Conservation (phyloP, 2,797 vertebrate species). For the Hydrophis major region DNA sequence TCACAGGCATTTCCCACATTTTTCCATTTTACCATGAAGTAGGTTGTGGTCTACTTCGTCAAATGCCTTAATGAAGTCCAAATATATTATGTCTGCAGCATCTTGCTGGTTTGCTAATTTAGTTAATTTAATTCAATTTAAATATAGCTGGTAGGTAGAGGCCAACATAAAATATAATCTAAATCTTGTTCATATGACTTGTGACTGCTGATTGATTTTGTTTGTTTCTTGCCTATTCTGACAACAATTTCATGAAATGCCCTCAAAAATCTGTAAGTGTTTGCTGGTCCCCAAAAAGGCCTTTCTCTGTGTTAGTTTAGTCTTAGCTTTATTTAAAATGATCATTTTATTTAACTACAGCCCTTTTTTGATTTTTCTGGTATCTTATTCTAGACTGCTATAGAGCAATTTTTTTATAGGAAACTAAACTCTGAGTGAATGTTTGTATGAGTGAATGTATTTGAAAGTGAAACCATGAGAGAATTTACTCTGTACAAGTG, state of each 20-base stretch:
- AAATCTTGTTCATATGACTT: not conserved
- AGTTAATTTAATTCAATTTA: not conserved
- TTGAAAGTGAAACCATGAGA: not conserved
- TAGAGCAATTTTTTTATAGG: not conserved
- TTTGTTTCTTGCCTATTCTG: not conserved
- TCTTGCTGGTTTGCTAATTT: not conserved
- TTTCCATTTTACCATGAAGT: no score
- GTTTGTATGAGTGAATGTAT: not conserved
- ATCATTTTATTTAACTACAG: not conserved
- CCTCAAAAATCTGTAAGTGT: not conserved
- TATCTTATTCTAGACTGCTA: not conserved
- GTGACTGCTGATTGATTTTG: not conserved
- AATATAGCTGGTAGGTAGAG: not conserved
- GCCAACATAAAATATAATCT: not conserved
- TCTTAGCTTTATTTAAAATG: not conserved
- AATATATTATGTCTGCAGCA: not conserved
- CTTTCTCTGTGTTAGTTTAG: not conserved
- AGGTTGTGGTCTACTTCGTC: not conserved
- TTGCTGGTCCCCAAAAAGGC: not conserved
- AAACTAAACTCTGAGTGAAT: not conserved
- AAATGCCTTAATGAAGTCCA: not conserved
- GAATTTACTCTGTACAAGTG: not conserved
- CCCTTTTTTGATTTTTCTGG: not conserved
- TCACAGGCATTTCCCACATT: no score
- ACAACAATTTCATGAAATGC: not conserved